A percentile compares a stretch with the other conserved stretches of the same genome.
These are phyloP conservation scores for Charina bottae DNA, from an alignment of 2,113 vertebrate species.

Conservation along the genomic window DNA sequence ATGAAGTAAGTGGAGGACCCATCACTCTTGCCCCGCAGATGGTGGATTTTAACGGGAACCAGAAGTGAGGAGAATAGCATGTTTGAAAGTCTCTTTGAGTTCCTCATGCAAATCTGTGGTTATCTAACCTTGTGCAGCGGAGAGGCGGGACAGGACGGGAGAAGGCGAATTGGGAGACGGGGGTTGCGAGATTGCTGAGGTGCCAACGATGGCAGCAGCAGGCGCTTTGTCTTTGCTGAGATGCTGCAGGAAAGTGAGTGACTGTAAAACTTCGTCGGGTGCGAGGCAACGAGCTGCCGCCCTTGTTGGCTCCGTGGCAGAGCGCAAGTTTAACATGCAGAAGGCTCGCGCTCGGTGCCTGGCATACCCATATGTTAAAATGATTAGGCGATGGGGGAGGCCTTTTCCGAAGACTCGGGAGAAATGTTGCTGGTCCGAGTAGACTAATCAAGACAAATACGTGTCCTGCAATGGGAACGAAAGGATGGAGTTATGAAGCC, in stretches of 20 bases:
- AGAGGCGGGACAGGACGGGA: accelerated
- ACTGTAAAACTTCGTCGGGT: background rate
- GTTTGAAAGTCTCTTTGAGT: background rate
- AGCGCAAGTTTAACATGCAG: too few species aligned
- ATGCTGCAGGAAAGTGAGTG: background rate
- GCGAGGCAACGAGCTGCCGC: background rate
- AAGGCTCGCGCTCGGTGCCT: background rate
- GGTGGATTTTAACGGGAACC: background rate
- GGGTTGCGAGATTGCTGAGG: accelerated
- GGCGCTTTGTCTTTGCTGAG: background rate
- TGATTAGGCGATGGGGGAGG: background rate
- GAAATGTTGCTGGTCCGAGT: too few species aligned
- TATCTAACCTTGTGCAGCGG: background rate
- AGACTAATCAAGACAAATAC: background rate
- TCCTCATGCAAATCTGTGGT: background rate
- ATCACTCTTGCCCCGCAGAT: background rate
- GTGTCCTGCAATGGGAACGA: background rate
- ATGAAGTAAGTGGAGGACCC: background rate
- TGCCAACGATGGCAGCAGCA: background rate
- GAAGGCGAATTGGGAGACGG: background rate
- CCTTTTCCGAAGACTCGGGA: background rate
- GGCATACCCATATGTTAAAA: background rate
- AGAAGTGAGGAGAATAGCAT: background rate
- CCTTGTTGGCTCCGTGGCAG: background rate
- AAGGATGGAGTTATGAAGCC: background rate